A percentile compares a stretch with the other conserved stretches of the same genome.
Evolutionary conservation across 1,140 invertebrate species (phyloP).

Genomic region (Teleopsis dalmanni): DNA sequence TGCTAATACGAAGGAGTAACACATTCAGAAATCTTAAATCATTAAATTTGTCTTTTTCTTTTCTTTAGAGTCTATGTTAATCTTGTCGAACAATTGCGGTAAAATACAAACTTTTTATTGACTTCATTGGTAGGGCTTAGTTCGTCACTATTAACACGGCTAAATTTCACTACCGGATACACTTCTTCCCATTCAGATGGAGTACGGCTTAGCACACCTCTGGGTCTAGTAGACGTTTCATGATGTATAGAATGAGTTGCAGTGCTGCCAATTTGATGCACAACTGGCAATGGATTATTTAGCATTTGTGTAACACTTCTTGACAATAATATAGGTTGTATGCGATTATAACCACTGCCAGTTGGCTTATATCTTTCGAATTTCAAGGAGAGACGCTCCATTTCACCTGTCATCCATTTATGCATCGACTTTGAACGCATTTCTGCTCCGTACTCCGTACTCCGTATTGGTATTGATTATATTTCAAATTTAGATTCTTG

Average conservation of each 20-base stretch:
- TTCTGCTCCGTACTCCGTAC: too few relatives aligned
- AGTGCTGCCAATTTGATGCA: conserved; percentile 9
- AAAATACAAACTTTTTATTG: conserved; percentile 26
- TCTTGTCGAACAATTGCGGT: conserved; percentile 37
- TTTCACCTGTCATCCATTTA: conserved; percentile 37
- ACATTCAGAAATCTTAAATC: too few relatives aligned
- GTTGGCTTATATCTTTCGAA: conserved; percentile 35
- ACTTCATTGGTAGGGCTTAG: conserved; percentile 4
- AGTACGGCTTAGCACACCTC: conserved; percentile 34
- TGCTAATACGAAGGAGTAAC: too few relatives aligned
- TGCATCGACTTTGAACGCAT: conserved; percentile 26
- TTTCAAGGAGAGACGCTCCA: conserved; percentile 29
- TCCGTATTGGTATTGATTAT: too few relatives aligned
- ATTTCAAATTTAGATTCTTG: too few relatives aligned
- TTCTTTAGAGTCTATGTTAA: conserved; percentile 30
- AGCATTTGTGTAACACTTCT: conserved; percentile 41
- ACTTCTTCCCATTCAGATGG: conserved; percentile 37
- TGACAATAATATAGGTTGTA: conserved; percentile 34
- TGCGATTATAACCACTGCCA: conserved; percentile 35
- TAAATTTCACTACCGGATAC: conserved; percentile 31
- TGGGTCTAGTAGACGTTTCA: not conserved
- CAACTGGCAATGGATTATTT: conserved; percentile 31
- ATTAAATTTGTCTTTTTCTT: too few relatives aligned
- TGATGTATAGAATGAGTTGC: not conserved
- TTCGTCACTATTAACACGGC: conserved; percentile 19